Evolutionary conservation across 2,797 vertebrate genomes (phyloP).

Genomic region (Pipistrellus nathusii): DNA sequence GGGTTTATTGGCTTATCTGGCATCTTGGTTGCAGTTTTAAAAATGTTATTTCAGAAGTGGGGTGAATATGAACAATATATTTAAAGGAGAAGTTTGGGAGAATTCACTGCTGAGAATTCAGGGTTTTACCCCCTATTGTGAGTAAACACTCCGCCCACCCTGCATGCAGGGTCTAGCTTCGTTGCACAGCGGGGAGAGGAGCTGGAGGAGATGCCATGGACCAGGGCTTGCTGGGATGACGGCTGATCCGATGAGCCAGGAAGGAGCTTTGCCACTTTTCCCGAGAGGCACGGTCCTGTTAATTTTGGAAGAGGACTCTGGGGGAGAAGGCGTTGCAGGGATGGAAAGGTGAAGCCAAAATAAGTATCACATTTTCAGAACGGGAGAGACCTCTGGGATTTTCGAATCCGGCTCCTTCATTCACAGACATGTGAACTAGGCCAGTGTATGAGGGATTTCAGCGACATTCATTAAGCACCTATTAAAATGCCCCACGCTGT

Average conservation of each 20-base stretch:
- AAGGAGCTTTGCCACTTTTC: neutral
- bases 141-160: neutral
- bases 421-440: neutral
- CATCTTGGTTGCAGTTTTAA: neutral
- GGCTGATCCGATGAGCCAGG: neutral
- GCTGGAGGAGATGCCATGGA: neutral
- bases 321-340: neutral
- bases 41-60: slow-evolving; percentile 11
- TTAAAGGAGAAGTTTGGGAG: neutral
- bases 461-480: neutral
- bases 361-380: neutral
- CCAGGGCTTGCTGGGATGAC: neutral
- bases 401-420: neutral
- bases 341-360: neutral
- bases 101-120: neutral
- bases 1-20: neutral
- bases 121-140: neutral
- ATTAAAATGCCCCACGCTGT: neutral
- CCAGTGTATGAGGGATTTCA: neutral
- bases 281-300: neutral
- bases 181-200: rapidly evolving
- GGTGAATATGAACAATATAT: neutral
- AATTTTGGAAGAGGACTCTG: neutral
- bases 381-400: neutral
- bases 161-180: neutral